Evolutionary conservation across 1,140 invertebrate genomes (phyloP).

Genomic region (Drosophila dunni): DNA sequence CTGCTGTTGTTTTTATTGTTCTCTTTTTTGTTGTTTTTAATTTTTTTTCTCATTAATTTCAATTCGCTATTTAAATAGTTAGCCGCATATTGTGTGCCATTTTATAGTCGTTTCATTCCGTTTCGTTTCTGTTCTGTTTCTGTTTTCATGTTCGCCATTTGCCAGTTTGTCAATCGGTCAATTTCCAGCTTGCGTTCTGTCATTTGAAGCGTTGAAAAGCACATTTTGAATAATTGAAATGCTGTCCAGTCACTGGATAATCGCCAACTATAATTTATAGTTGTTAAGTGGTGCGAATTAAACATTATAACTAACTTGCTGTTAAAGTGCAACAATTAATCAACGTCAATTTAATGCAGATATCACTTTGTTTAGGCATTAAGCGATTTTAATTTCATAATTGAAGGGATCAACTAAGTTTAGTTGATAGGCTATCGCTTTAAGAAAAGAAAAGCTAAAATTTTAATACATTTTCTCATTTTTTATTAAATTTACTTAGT

Average conservation of each 20-base stretch:
- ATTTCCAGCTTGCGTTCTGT: not conserved
- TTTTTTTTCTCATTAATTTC: slow-evolving; percentile 54
- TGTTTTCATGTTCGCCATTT: slow-evolving; percentile 2
- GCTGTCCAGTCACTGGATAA: slow-evolving; percentile 5
- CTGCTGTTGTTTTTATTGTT: slow-evolving; percentile 9
- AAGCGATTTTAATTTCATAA: not conserved
- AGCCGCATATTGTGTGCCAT: slow-evolving; percentile 19
- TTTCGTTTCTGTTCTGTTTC: not conserved
- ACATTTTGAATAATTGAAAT: slow-evolving; percentile 3
- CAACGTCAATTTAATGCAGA: not conserved
- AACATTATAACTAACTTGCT: not conserved
- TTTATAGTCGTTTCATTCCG: slow-evolving; percentile 28
- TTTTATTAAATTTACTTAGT: no score
- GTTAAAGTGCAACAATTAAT: slow-evolving; percentile 15
- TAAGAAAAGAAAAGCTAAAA: no score
- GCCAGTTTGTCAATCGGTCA: slow-evolving; percentile 5
- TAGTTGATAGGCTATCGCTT: not conserved
- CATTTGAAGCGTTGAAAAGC: not conserved
- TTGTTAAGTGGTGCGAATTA: slow-evolving; percentile 25
- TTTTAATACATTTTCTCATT: no score
- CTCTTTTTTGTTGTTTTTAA: slow-evolving; percentile 9
- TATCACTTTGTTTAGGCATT: not conserved
- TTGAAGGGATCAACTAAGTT: no score
- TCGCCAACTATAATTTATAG: slow-evolving; percentile 15
- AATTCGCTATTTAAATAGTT: slow-evolving; percentile 49